These are phyloP conservation scores for Venustoraphidia nigricollis DNA, from an alignment of 2,888 invertebrate genomes.

Conservation along the genomic window DNA sequence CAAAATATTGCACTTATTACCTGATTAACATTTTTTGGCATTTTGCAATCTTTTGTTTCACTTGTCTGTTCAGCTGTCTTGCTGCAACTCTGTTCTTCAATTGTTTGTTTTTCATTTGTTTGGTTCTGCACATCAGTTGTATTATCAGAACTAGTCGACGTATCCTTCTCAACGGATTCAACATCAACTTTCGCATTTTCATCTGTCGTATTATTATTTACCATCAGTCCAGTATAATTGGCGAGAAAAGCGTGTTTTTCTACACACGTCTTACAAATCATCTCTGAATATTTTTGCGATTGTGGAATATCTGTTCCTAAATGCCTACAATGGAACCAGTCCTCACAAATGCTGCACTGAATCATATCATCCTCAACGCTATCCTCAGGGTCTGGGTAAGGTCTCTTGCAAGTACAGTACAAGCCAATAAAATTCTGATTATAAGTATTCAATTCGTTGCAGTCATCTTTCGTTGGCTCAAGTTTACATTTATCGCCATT, in stretches of 20 bases:
- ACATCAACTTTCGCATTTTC: conserved; percentile 5
- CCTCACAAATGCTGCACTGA: conserved; percentile 92
- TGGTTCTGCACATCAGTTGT: neutral
- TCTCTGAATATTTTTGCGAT: conserved; percentile 54
- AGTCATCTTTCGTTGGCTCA: conserved; percentile 39
- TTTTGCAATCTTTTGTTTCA: conserved; percentile 17
- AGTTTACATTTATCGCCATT: conserved; percentile 51
- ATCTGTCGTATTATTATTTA: conserved; percentile 1
- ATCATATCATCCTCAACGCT: conserved; percentile 80
- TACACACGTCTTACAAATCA: conserved; percentile 71
- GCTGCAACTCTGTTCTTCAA: conserved; percentile 11
- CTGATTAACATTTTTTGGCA: conserved; percentile 27
- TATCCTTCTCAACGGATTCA: neutral
- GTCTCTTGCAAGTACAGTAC: conserved; percentile 82
- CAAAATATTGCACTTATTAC: conserved; percentile 50
- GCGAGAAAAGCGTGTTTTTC: conserved; percentile 57
- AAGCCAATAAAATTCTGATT: conserved; percentile 90
- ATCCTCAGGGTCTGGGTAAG: conserved; percentile 88
- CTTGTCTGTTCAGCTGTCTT: conserved; percentile 3
- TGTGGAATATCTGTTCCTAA: conserved; percentile 41
- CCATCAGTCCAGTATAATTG: conserved; percentile 40
- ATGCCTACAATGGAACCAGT: conserved; percentile 88
- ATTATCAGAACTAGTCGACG: neutral
- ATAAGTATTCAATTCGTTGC: conserved; percentile 61
- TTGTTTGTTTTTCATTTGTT: neutral